Percentiles rank a stretch among this genome's conserved stretches.
Evolutionary conservation across 2,888 invertebrate genomes (phyloP).

Genomic region (Catocala fraxini): DNA sequence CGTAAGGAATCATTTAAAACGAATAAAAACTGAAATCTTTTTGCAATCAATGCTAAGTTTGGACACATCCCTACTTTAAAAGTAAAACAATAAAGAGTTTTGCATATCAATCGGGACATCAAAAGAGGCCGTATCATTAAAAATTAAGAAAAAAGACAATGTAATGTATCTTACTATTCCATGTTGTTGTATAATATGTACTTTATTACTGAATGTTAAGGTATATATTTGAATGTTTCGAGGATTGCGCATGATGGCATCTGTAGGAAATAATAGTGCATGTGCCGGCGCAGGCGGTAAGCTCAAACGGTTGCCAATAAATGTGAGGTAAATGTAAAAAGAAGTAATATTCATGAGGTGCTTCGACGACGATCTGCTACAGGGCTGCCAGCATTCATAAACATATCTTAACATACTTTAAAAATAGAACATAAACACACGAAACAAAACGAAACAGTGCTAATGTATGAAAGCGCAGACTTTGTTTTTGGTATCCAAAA

Average conservation of each 20-base stretch:
- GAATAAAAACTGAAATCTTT: conserved; percentile 9
- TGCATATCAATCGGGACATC: conserved; percentile 82
- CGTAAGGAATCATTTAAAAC: not conserved
- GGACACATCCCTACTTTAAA: conserved; percentile 46
- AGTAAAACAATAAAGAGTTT: conserved; percentile 74
- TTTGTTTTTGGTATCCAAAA: no score
- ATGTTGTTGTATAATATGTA: conserved; percentile 16
- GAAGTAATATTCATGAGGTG: conserved; percentile 78
- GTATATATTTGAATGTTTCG: conserved; percentile 31
- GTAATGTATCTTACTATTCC: conserved; percentile 34
- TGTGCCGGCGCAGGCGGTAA: conserved; percentile 69
- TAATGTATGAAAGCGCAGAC: no score
- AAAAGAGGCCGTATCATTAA: conserved; percentile 78
- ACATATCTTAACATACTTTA: not conserved
- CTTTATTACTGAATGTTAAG: conserved; percentile 25
- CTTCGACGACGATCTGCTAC: conserved; percentile 54
- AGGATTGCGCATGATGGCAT: conserved; percentile 28
- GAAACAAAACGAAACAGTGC: no score
- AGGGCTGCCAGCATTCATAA: conserved; percentile 42
- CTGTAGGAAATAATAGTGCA: conserved; percentile 54
- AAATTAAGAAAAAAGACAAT: conserved; percentile 56
- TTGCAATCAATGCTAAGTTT: conserved; percentile 19
- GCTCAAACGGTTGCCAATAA: conserved; percentile 75
- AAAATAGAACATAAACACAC: no score
- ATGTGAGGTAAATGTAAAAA: conserved; percentile 74